Percentiles rank a stretch among this genome's conserved stretches.
These are phyloP conservation scores for Neoascia interrupta DNA, from an alignment of 2,888 invertebrate genomes.

Conservation along the genomic window DNA sequence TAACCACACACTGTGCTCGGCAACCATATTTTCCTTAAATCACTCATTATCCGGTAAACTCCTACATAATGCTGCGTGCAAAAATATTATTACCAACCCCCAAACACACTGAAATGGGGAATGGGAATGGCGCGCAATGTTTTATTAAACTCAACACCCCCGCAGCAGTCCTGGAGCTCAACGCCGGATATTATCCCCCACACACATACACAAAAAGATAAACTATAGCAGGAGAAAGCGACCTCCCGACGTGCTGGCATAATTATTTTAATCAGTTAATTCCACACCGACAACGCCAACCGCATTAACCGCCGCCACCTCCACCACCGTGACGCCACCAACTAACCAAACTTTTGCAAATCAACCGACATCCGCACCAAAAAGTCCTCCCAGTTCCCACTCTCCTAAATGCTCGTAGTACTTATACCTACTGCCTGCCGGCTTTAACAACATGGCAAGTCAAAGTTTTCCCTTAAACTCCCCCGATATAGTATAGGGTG, in stretches of 20 bases:
- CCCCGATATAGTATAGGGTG: background rate
- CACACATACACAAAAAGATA: too few relatives aligned
- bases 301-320: conserved; percentile 60
- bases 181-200: conserved; percentile 44
- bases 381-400: too few relatives aligned
- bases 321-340: conserved; percentile 20
- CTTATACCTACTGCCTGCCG: background rate
- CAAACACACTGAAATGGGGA: conserved; percentile 13
- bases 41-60: conserved; percentile 39
- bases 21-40: conserved; percentile 44
- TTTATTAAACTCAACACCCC: conserved; percentile 34
- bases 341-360: conserved; percentile 68
- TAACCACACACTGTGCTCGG: background rate
- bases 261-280: conserved; percentile 69
- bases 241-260: conserved; percentile 47
- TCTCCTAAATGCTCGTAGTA: too few relatives aligned
- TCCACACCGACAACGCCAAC: conserved; percentile 68
- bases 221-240: background rate
- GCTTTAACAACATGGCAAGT: conserved; percentile 19
- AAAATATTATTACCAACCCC: conserved; percentile 46
- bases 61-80: conserved; percentile 1
- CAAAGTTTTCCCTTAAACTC: conserved; percentile 23
- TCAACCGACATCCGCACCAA: conserved; percentile 52
- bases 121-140: conserved; percentile 33
- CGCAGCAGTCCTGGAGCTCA: too few relatives aligned